Conservation (phyloP, 1,140 invertebrate genomes). For the Microvelia longipes region DNA sequence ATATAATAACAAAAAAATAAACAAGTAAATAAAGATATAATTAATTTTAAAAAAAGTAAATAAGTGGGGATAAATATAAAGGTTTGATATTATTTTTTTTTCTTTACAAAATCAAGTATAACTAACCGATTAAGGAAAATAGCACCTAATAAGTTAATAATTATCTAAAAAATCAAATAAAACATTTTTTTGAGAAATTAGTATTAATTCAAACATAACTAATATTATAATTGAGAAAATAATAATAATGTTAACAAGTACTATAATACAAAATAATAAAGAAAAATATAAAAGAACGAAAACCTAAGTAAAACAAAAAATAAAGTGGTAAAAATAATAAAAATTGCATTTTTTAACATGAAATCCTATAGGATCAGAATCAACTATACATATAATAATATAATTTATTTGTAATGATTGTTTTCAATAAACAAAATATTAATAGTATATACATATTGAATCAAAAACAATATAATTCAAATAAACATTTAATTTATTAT, state of each 20-base stretch:
- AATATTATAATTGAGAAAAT: neutral
- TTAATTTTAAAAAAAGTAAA: neutral
- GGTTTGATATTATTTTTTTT: no score
- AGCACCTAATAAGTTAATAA: neutral
- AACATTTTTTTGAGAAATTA: neutral
- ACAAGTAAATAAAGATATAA: neutral
- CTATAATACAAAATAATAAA: neutral
- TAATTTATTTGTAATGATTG: neutral
- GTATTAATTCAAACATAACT: neutral
- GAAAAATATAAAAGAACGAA: neutral
- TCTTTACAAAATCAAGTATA: neutral
- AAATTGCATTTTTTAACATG: no score
- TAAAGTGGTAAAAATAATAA: no score
- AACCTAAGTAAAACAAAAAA: neutral
- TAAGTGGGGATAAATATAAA: neutral
- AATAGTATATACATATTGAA: neutral
- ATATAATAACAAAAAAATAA: neutral
- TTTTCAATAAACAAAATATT: neutral
- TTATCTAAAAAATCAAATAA: neutral
- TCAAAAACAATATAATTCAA: neutral
- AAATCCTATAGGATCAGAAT: no score
- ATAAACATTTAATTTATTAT: neutral
- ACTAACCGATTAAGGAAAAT: neutral
- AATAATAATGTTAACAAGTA: neutral
- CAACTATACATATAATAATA: neutral